Conservation (phyloP, 2,888 invertebrate species). For the Callimorpha dominula region DNA sequence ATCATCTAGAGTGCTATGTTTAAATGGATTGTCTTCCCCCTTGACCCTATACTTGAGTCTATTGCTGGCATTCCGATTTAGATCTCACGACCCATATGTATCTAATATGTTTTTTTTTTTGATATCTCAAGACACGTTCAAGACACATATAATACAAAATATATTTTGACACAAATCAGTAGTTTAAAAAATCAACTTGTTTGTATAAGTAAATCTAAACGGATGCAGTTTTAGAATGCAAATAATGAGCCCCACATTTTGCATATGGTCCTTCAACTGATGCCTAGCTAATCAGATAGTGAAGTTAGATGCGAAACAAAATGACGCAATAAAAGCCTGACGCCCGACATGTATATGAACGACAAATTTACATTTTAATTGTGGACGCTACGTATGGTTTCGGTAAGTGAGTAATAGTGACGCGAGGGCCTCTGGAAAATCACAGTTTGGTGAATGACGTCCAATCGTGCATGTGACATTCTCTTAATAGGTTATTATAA, state of each 20-base stretch:
- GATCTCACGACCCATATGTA: not conserved
- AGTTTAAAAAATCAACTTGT: not conserved
- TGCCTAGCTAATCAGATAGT: constrained; percentile 1
- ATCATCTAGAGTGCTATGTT: too few species aligned
- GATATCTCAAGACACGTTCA: not conserved
- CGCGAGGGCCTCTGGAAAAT: constrained; percentile 68
- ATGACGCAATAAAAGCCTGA: constrained; percentile 45
- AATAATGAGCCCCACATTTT: not conserved
- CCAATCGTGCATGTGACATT: constrained; percentile 78
- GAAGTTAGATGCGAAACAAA: constrained; percentile 24
- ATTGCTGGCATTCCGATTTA: not conserved
- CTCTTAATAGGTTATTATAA: constrained; percentile 80
- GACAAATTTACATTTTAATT: constrained; percentile 79
- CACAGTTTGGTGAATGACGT: constrained; percentile 63
- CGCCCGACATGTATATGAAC: constrained; percentile 46
- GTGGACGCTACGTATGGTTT: constrained; percentile 63
- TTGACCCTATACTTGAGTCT: too few species aligned
- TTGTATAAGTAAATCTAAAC: not conserved
- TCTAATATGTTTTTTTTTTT: not conserved
- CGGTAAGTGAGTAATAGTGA: constrained; percentile 50
- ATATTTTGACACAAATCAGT: not conserved
- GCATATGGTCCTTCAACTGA: not conserved
- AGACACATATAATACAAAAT: not conserved
- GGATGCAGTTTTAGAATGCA: not conserved
- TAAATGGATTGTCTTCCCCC: too few species aligned